phyloP scores from a whole-genome alignment of 2,888 invertebrate species.

The Parnassius mnemosyne region DNA sequence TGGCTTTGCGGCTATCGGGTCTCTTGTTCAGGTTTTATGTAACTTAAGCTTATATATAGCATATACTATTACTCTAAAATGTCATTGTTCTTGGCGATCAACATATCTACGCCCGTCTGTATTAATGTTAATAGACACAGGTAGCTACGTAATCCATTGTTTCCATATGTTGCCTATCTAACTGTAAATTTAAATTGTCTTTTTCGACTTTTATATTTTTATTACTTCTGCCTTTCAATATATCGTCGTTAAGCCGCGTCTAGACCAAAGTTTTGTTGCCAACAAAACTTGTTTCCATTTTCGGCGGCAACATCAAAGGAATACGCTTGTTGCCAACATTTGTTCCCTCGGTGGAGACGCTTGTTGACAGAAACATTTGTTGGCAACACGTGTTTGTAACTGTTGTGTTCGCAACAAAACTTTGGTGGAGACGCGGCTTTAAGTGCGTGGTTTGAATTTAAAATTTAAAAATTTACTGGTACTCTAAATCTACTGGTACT shows the following conservation, averaged over 20 bases:
- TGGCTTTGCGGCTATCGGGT: not conserved
- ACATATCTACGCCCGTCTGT: not conserved
- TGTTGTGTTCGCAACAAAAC: too few relatives aligned
- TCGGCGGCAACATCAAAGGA: too few relatives aligned
- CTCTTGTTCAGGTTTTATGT: conserved; percentile 5
- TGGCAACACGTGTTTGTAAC: too few relatives aligned
- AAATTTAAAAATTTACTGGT: not conserved
- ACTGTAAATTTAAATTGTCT: conserved; percentile 1
- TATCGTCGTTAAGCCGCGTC: not conserved
- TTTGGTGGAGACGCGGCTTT: too few relatives aligned
- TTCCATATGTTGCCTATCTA: conserved; percentile 6
- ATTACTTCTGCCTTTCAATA: not conserved
- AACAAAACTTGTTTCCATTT: too few relatives aligned
- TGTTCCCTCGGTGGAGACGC: too few relatives aligned
- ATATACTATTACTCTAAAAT: not conserved
- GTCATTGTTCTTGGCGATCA: conserved; percentile 7
- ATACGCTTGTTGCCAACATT: too few relatives aligned
- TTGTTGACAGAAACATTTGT: too few relatives aligned
- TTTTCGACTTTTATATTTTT: not conserved
- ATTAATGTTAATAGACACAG: conserved; percentile 2
- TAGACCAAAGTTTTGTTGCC: too few relatives aligned
- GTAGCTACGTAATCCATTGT: conserved; percentile 1
- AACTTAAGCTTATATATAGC: not conserved
- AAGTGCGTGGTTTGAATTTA: not conserved
- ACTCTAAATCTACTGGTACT: too few relatives aligned